Conservation (phyloP, 2,113 vertebrate species). For the Dryoscopus gambensis region DNA sequence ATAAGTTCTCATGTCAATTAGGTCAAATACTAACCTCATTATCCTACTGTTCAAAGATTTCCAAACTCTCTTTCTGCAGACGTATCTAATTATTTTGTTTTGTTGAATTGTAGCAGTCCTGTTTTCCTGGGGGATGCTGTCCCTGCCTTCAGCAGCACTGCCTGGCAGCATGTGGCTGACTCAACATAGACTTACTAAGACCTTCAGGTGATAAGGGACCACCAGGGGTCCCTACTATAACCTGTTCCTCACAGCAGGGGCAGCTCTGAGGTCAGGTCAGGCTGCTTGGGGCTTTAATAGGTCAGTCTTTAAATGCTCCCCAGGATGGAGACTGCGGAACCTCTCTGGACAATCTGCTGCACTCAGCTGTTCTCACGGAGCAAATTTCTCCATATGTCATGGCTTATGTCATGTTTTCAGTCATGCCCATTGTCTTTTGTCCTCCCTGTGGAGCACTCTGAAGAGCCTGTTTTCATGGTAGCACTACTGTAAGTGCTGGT, state of each 20-base stretch:
- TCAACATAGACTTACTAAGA: fast-evolving
- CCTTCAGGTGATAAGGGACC: not conserved
- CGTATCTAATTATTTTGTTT: not conserved
- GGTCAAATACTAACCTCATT: conserved; percentile 27
- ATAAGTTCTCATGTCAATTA: not conserved
- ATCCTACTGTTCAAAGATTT: not conserved
- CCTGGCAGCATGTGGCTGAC: not conserved
- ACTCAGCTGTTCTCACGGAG: not conserved
- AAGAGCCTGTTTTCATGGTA: not conserved
- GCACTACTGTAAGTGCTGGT: not conserved
- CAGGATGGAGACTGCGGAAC: not conserved
- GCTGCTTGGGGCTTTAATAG: not conserved
- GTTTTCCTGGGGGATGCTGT: not conserved
- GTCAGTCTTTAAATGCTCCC: fast-evolving
- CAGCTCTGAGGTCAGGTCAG: not conserved
- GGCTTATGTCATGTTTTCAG: not conserved
- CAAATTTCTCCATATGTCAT: not conserved
- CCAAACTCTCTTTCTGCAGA: not conserved
- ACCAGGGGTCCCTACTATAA: not conserved
- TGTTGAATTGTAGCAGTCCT: not conserved
- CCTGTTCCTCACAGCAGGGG: not conserved
- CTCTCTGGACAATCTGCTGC: not conserved
- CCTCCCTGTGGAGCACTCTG: not conserved
- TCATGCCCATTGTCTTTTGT: not conserved
- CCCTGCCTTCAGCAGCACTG: not conserved